Conservation (phyloP, 2,888 invertebrate species). For the Calliphora vomitoria region DNA sequence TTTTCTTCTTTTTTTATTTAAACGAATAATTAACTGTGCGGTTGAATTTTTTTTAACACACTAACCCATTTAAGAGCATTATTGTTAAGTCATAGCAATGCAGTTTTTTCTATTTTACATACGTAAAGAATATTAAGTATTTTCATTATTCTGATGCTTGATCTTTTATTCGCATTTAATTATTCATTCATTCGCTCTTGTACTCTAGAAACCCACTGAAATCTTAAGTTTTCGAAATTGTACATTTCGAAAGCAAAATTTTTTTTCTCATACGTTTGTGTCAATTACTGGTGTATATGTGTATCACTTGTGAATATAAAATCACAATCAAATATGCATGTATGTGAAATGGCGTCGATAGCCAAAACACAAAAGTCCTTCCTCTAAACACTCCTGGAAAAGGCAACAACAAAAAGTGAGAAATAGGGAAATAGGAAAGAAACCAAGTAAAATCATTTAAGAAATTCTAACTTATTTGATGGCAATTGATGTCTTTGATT, state of each 20-base stretch:
- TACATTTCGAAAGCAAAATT: background rate
- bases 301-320: background rate
- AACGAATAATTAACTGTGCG: slow-evolving; percentile 12
- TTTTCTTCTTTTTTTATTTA: background rate
- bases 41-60: background rate
- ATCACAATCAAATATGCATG: slow-evolving; percentile 18
- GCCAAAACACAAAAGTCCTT: slow-evolving; percentile 27
- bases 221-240: background rate
- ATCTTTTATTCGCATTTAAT: too few species aligned
- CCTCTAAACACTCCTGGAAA: background rate
- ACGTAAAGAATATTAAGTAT: background rate
- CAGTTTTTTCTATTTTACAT: background rate
- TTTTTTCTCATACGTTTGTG: too few species aligned
- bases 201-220: background rate
- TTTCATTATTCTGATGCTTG: background rate
- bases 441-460: slow-evolving; percentile 11
- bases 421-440: background rate
- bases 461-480: slow-evolving; percentile 16
- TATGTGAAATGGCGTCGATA: background rate
- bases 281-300: too few species aligned
- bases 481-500: slow-evolving; percentile 42
- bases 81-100: background rate
- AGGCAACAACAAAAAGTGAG: background rate
- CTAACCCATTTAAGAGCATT: background rate
- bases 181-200: too few species aligned